phyloP scores from a whole-genome alignment of 2,888 invertebrate genomes.

The Geophilus truncorum region DNA sequence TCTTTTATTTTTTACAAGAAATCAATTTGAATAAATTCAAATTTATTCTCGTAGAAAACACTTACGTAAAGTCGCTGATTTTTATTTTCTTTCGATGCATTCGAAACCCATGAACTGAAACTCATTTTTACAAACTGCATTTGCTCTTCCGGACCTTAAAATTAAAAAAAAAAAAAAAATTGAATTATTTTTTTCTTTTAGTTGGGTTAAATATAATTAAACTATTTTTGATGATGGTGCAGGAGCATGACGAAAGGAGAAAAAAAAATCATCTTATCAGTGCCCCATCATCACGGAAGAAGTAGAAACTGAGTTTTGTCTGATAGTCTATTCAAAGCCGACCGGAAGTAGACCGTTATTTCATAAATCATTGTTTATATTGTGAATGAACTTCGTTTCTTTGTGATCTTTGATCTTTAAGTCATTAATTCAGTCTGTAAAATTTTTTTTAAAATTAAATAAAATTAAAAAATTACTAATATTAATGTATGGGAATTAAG shows the following conservation, averaged over 20 bases:
- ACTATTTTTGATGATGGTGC: background rate
- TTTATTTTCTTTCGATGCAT: background rate
- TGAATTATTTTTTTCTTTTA: background rate
- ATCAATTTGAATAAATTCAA: no score
- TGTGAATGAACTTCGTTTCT: no score
- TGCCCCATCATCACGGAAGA: constrained; percentile 4
- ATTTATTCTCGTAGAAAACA: no score
- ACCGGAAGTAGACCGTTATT: background rate
- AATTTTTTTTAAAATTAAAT: no score
- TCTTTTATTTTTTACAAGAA: no score
- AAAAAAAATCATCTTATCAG: background rate
- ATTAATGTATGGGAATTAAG: no score
- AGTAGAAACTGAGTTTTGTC: background rate
- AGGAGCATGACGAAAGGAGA: background rate
- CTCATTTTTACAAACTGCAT: background rate
- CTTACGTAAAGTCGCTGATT: background rate
- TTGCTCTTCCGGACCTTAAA: background rate
- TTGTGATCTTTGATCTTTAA: no score
- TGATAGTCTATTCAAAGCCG: background rate
- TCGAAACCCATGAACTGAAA: background rate
- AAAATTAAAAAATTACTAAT: no score
- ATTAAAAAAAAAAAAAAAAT: background rate
- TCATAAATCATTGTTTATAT: background rate
- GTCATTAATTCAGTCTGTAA: no score
- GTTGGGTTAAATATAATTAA: background rate